Evolutionary conservation across 2,797 vertebrate genomes (phyloP), one percentile per base, ranked within the genome.

Genomic region (Pipistrellus pipistrellus): DNA sequence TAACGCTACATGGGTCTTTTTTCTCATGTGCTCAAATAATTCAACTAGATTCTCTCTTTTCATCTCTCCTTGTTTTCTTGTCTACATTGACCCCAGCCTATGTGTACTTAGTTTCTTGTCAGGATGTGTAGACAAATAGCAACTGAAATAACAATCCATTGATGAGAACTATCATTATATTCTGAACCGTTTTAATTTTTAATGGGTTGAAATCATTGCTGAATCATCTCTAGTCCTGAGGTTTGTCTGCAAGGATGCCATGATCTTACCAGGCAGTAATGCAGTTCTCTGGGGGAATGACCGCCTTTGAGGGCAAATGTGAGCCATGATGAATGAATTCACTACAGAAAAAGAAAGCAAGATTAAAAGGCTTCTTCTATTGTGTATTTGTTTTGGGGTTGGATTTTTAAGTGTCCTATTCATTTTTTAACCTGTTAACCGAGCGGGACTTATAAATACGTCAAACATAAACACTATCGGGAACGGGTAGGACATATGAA

Each of bases 111-210:
- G 15, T 92, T 90, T 92, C 69, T 73, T 95, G 46, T 87, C 62
- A 73, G 38, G 41, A 44, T 89, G 21, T 62, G 13, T 71, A 73
- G 72, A 53, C 59, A 89, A 72, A 92, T 64, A 93, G 41, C 72
- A 86, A 82, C n/a, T 91, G 88, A 92, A 88, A 88, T 59, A 86
- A 80, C 66, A 62, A 55, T 88, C 48, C 44, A 93, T 32, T 89
- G 62, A 69, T 76, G 68, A 88, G 59, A 91, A 51, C 66, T 91
- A 48, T 71, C 57, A 75, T 95, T 94, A 90, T 85, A 93, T 95
- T 90, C 62, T 72, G 35, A 94, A n/a, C 35, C 69, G 1, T 76
- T 85, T 94, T 92, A 91, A 93, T 93, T 94, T 90, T 94, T 95
- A 88, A 95, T 83, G 41, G n/a, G 32, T 48, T 8, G n/a, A 90